Conservation (phyloP, 2,888 invertebrate genomes). For the Falcaria lacertinaria region DNA sequence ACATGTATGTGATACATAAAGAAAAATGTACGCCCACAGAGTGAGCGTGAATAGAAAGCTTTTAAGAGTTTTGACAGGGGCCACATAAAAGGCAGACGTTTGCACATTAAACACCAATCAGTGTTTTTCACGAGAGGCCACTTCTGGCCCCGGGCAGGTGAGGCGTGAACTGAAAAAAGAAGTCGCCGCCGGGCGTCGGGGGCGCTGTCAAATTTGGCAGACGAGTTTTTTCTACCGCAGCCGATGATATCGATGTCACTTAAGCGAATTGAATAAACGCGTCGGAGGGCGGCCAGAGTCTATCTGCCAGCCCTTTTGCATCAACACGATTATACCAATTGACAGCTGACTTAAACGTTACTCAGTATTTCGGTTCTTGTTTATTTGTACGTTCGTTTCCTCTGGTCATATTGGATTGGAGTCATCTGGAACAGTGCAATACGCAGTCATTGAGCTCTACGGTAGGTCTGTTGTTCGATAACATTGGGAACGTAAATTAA, state of each 20-base stretch:
- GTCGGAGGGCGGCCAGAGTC: conserved; percentile 53
- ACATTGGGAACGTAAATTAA: conserved; percentile 44
- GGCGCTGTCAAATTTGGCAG: conserved; percentile 62
- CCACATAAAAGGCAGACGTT: conserved; percentile 44
- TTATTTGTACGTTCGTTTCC: background rate
- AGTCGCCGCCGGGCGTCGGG: conserved; percentile 35
- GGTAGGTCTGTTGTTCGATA: conserved; percentile 17
- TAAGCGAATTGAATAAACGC: conserved; percentile 76
- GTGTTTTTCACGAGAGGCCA: conserved; percentile 56
- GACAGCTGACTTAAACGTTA: background rate
- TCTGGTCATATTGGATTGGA: no score
- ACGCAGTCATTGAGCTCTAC: background rate
- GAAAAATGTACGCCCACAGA: conserved; percentile 21
- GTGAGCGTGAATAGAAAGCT: conserved; percentile 16
- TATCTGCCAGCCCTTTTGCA: conserved; percentile 36
- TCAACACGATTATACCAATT: conserved; percentile 5
- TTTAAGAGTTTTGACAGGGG: conserved; percentile 31
- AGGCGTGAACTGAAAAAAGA: conserved; percentile 67
- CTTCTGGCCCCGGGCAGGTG: conserved; percentile 61
- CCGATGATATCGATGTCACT: conserved; percentile 76
- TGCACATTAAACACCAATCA: conserved; percentile 64
- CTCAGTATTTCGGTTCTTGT: background rate
- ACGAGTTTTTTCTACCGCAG: conserved; percentile 71
- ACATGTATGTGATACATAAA: conserved; percentile 20
- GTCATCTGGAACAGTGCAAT: no score